A percentile compares a stretch with the other conserved stretches of the same genome.
phyloP scores from a whole-genome alignment of 2,888 invertebrate species.

The Rapana venosa region DNA sequence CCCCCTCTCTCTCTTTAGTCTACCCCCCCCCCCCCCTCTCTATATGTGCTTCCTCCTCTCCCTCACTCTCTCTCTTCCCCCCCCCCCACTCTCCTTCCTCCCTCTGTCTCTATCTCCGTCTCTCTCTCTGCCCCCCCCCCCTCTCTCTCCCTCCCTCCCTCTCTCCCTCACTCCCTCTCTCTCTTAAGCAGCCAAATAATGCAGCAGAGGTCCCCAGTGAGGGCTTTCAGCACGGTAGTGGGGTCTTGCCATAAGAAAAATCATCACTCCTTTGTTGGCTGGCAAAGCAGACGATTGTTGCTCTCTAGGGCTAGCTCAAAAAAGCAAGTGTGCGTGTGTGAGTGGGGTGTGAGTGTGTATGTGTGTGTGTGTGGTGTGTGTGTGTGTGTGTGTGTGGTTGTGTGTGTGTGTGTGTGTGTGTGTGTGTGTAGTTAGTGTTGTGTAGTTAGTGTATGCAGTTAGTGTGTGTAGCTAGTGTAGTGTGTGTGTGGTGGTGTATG shows the following conservation, averaged over 20 bases:
- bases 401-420: slow-evolving; percentile 14
- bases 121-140: not conserved
- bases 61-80: not conserved
- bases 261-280: too few species aligned
- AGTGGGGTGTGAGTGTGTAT: not conserved
- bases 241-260: too few species aligned
- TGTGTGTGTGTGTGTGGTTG: slow-evolving; percentile 5
- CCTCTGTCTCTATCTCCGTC: not conserved
- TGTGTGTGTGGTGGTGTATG: not conserved
- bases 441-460: not conserved
- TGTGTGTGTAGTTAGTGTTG: too few species aligned
- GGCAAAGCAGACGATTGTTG: too few species aligned
- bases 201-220: too few species aligned
- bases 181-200: too few species aligned
- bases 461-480: not conserved
- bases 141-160: too few species aligned
- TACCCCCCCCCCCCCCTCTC: not conserved
- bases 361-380: slow-evolving; percentile 4
- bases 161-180: too few species aligned
- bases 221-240: too few species aligned
- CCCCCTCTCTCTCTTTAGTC: not conserved
- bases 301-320: too few species aligned
- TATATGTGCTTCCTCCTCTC: not conserved
- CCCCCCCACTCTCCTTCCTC: not conserved
- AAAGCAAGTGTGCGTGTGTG: not conserved